Conservation (phyloP, 2,113 vertebrate species). For the Atrichornis clamosus region DNA sequence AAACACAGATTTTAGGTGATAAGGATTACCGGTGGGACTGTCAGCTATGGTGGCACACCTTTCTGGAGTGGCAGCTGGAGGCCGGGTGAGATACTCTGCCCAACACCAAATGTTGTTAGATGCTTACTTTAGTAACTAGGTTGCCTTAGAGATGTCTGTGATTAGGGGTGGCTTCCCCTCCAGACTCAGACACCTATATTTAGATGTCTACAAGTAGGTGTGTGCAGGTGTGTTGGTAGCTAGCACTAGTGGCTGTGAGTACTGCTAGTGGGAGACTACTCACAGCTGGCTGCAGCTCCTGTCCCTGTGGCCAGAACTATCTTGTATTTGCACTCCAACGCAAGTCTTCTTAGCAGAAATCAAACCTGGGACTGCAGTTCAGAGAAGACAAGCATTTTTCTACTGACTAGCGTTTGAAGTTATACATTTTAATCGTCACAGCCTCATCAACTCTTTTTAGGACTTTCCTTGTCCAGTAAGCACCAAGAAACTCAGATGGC, state of each 20-base stretch:
- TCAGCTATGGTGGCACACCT: rapidly evolving
- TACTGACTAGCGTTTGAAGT: rapidly evolving
- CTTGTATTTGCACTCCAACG: neutral
- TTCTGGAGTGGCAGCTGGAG: neutral
- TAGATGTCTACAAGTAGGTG: neutral
- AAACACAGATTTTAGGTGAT: neutral
- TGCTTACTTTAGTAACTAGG: neutral
- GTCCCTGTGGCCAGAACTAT: neutral
- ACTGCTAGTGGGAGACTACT: neutral
- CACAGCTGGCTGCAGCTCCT: neutral
- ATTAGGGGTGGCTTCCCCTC: neutral
- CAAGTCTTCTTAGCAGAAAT: neutral
- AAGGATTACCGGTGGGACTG: neutral
- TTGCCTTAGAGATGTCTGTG: neutral
- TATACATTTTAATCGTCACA: neutral
- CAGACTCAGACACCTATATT: neutral
- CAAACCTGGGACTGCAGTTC: neutral
- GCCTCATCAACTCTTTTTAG: neutral
- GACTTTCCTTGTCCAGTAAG: neutral
- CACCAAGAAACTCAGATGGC: neutral
- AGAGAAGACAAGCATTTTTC: neutral
- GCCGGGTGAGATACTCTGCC: neutral
- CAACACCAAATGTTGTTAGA: neutral
- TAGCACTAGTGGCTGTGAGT: neutral
- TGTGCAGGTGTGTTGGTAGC: neutral